phyloP scores from a whole-genome alignment of 2,113 vertebrate genomes.

The Planiliza haematocheilus region DNA sequence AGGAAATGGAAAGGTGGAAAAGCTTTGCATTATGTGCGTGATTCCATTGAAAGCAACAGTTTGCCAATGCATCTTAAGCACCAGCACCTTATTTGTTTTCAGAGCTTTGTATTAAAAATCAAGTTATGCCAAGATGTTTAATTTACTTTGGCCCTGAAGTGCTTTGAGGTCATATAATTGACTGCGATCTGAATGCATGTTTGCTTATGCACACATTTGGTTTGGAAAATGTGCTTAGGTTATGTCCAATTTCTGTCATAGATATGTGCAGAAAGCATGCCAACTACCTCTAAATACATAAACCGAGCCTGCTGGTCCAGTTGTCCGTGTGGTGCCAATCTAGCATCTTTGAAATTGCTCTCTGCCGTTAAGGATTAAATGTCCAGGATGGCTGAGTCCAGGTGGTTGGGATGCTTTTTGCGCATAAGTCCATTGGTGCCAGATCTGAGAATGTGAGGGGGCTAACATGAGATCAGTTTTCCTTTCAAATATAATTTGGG shows the following conservation, averaged over 20 bases:
- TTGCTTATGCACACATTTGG: conserved; percentile 54
- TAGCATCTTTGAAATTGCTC: conserved; percentile 9
- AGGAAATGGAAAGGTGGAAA: not conserved
- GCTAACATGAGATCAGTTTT: conserved; percentile 45
- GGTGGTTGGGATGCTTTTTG: conserved; percentile 48
- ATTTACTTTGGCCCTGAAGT: conserved; percentile 35
- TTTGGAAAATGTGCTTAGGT: conserved; percentile 38
- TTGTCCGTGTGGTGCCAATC: conserved; percentile 8
- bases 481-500: conserved; percentile 48
- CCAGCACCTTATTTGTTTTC: conserved; percentile 21
- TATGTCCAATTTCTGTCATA: conserved; percentile 23
- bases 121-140: conserved; percentile 11
- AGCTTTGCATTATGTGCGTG: not conserved
- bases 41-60: conserved; percentile 71
- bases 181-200: conserved; percentile 69
- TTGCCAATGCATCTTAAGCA: conserved; percentile 8
- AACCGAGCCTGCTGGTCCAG: conserved; percentile 4
- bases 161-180: conserved; percentile 37
- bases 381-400: conserved; percentile 8
- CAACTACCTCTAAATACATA: conserved; percentile 34
- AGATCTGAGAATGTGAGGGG: conserved; percentile 36
- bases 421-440: conserved; percentile 35
- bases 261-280: conserved; percentile 46
- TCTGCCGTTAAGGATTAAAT: conserved; percentile 25
- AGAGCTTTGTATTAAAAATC: conserved; percentile 12